Base-by-base conservation (phyloP, 2,888 invertebrate genomes). In the Oscheius onirici region DNA sequence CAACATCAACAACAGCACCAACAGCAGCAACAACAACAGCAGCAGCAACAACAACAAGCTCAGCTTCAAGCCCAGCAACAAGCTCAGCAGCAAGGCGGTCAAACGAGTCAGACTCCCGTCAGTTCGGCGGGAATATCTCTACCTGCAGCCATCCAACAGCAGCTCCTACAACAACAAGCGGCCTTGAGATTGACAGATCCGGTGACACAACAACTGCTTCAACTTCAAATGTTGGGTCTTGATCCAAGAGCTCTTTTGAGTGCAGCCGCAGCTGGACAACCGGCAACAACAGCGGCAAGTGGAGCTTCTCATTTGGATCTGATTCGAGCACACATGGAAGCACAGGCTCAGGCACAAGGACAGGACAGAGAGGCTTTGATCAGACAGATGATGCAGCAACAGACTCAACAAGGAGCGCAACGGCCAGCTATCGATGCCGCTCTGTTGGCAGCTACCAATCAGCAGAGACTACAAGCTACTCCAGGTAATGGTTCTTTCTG, bases 11-110 rank as follows among this genome's bases (percentile, higher is more conserved):
- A 58, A 58, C 58, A 58, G 28, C 58, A 58, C 41, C 60, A 26
- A 17, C 43, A 28, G 15, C 63, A 58, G 40, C 46, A 46, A 46
- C 46, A 46, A 43, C 24, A 26, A 61, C 40, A 22, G 10, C 40
- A 40, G 17, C 46, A 46, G 11, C 46, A 46, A 22, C 65, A 24
- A 34, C 40, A 17, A 17, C 17, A 24, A 40, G n/a, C n/a, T n/a
- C n/a, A n/a, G n/a, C n/a, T n/a, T n/a, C 58, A 40, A 11, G 15
- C 15, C 2, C 75, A 73, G 52, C 71, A 71, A 49, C 68, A 70
- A 57, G 51, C 52, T 26, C 71, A 71, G 13, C 73, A 73, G 26
- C 65, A 65, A 20, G 34, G 34, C 8, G 34, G 34, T 34, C 34
- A 34, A 8, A 3, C 34, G 34, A 34, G 34, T 22, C 49, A 49